Evolutionary conservation across 2,797 vertebrate species (phyloP).

Genomic region (Coluber constrictor): DNA sequence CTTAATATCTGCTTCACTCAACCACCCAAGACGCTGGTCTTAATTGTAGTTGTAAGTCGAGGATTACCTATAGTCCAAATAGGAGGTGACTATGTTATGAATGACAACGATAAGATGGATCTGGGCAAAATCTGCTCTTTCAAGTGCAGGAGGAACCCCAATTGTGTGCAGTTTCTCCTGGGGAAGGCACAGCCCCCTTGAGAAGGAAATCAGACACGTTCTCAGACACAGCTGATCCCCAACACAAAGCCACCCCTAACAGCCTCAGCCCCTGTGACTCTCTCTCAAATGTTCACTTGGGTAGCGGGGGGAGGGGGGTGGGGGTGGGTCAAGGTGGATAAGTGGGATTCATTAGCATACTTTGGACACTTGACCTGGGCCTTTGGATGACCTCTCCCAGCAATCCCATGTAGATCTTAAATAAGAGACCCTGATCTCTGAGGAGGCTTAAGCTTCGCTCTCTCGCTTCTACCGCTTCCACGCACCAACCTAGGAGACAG

Average conservation of each 20-base stretch:
- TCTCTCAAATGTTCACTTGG: not conserved
- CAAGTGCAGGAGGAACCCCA: not conserved
- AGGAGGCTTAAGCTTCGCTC: not conserved
- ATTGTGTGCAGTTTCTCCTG: not conserved
- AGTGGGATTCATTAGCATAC: not conserved
- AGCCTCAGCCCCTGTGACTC: not conserved
- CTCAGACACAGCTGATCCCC: not conserved
- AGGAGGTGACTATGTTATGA: not conserved
- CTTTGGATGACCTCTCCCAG: not conserved
- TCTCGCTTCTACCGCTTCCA: not conserved
- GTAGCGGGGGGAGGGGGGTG: not conserved
- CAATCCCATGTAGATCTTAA: not conserved
- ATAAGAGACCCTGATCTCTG: not conserved
- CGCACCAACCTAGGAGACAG: not conserved
- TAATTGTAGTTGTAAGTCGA: not conserved
- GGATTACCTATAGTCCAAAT: not conserved
- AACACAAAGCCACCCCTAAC: not conserved
- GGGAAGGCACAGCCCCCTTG: not conserved
- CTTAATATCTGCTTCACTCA: not conserved
- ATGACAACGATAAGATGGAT: not conserved
- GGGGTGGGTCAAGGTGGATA: not conserved
- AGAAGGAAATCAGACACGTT: not conserved
- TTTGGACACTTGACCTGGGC: not conserved
- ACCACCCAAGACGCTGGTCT: not conserved
- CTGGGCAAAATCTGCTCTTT: not conserved